Base-by-base conservation (phyloP, 2,113 vertebrate genomes). In the Chamaea fasciata region DNA sequence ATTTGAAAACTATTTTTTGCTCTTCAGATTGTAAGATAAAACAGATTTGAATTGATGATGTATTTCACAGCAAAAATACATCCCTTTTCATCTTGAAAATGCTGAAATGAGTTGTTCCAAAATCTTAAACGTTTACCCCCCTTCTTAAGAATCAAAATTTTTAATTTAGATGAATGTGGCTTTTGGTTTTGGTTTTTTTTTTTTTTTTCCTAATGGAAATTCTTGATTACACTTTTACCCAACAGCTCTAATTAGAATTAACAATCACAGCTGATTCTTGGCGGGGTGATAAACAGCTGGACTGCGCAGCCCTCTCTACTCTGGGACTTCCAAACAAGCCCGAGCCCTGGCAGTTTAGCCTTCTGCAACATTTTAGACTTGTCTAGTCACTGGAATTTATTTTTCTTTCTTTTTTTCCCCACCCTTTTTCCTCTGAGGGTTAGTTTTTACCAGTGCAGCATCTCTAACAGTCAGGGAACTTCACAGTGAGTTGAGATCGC, bases 401-500 rank as follows among this genome's bases (percentile, higher is more conserved):
- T 83, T 92, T 85, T 37, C 55, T 88, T 69, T 46, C 31, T 67
- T 50, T 53, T 59, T 63, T 47, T 1, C 0, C 41, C 35, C 13
- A 4, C 16, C 11, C 18, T 15, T 78, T 52, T 70, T 57, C 78
- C 82, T 94, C 55, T 52, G 73, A 71, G 85, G 68, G 47, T 95
- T 90, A 74, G 24, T 56, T 95, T 95, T 96, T 75, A 95, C 63
- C 68, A 78, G 75, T 56, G 63, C 85, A 86, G 79, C 85, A 63
- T 95, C 90, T 92, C 79, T 90, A 81, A 81, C 56, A 88, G 93
- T 35, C 82, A 77, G 60, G 60, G 71, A 97, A 88, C 95, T 91
- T 95, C 87, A 92, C 87, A 92, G 90, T 23, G 46, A 94, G 79
- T 68, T 67, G 83, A 92, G 85, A 88, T 70, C 4, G 0, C 88